Evolutionary conservation across 1,140 invertebrate genomes (phyloP).

Genomic region (Galleria mellonella): DNA sequence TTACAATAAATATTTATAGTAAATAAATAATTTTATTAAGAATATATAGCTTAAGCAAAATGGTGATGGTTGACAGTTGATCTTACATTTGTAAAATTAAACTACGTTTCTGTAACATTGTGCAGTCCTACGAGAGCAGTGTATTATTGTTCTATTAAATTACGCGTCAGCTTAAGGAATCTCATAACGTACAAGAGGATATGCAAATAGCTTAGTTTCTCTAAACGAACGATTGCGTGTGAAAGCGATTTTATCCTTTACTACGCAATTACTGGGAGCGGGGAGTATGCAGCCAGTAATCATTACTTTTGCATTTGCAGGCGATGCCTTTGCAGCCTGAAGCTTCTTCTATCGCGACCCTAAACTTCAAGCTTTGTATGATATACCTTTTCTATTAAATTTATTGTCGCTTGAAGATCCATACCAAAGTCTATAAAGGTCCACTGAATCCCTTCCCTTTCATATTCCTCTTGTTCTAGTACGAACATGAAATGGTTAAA

Average conservation of each 20-base stretch:
- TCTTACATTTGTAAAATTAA: too few relatives aligned
- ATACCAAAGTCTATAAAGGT: slow-evolving; percentile 96
- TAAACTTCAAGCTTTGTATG: slow-evolving; percentile 46
- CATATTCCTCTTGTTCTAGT: slow-evolving; percentile 96
- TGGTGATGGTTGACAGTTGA: too few relatives aligned
- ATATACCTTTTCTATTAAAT: slow-evolving; percentile 94
- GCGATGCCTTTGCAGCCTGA: slow-evolving; percentile 40
- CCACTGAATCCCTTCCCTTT: slow-evolving; percentile 92
- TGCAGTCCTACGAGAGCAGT: slow-evolving; percentile 14
- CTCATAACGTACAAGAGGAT: slow-evolving; percentile 6
- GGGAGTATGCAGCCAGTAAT: slow-evolving; percentile 33
- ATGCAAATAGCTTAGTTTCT: slow-evolving; percentile 30
- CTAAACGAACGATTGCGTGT: slow-evolving; percentile 17
- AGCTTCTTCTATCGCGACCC: slow-evolving; percentile 46
- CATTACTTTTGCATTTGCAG: slow-evolving; percentile 37
- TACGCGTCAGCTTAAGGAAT: slow-evolving; percentile 4
- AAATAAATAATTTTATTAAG: too few relatives aligned
- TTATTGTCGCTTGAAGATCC: slow-evolving; percentile 94
- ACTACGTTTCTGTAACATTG: slow-evolving; percentile 5
- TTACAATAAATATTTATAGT: neutral
- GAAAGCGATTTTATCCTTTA: slow-evolving; percentile 29
- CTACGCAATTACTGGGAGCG: slow-evolving; percentile 22
- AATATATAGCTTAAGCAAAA: too few relatives aligned
- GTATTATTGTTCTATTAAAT: slow-evolving; percentile 9
- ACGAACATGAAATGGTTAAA: slow-evolving; percentile 99